Base-by-base conservation (phyloP, 2,797 vertebrate species). In the Artibeus jamaicensis region DNA sequence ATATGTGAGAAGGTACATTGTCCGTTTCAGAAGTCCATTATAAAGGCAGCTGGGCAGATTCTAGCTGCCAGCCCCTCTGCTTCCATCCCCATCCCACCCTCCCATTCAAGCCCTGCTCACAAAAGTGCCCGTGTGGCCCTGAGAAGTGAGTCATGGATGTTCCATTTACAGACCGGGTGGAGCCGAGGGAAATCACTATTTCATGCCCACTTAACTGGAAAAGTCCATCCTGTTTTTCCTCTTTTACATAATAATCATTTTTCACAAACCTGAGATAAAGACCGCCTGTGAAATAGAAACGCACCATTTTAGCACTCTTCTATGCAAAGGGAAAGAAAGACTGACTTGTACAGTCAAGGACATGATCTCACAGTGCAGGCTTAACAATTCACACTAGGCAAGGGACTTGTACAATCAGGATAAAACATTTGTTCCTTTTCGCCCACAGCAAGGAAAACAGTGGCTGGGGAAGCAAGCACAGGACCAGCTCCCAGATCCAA, bases 291-390 rank as follows among this genome's bases (percentile, higher is more conserved):
- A 48, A 97, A 96, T 96, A 77, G 95, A 82, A 97, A 95, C 84
- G 97, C 96, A 96, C 97, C 96, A 95, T 94, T 98, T 98, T 93
- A 97, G 89, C 1, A 0, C 87, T 96, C 29, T 34, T 16, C 83
- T 42, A 86, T 93, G 89, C 97, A 97, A 97, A 97, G 89, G 85
- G 93, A 98, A 98, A 97, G 93, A 98, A 98, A 97, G 89, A 91
- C 86, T 97, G 93, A 94, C 65, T 98, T 92, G 97, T 93, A 95
- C 89, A 97, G 98, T 97, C 98, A 98, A 98, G 96, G 90, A 96
- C 95, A 97, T 97, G 97, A 98, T 93, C 97, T 98, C 97, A 97
- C 86, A 94, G 73, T 92, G 92, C 96, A 97, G 96, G 93, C 86
- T 98, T 97, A 97, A 97, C 96, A 97, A 96, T 94, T 96, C 93